Base-by-base conservation (phyloP, 1,140 invertebrate species). In the Lerema accius region DNA sequence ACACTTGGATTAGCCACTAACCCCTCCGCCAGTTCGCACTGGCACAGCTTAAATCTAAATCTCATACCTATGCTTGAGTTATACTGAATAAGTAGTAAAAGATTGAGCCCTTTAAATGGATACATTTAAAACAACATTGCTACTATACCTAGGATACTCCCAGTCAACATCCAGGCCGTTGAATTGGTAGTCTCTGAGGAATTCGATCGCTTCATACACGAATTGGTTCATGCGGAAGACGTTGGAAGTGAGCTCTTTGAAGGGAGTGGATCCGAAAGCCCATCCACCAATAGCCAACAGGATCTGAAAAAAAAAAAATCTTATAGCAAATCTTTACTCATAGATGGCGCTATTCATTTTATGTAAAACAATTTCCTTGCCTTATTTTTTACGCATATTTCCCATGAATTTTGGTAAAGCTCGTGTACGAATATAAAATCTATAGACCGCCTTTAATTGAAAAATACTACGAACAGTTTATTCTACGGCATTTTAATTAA, bases 81-180 rank as follows among this genome's bases (percentile, higher is more conserved):
- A n/a, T n/a, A n/a, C n/a, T n/a, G n/a, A n/a, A n/a, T n/a, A n/a
- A n/a, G n/a, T n/a, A n/a, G n/a, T n/a, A n/a, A n/a, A n/a, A n/a
- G n/a, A n/a, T n/a, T n/a, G n/a, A n/a, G n/a, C n/a, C n/a, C n/a
- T n/a, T n/a, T n/a, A n/a, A n/a, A n/a, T n/a, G n/a, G n/a, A n/a
- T n/a, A n/a, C n/a, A n/a, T n/a, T n/a, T n/a, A n/a, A n/a, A n/a
- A n/a, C n/a, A n/a, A n/a, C n/a, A n/a, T n/a, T n/a, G n/a, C n/a
- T n/a, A n/a, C 35, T 6, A 84, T 86, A 94, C 94, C 94, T 94
- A 1, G 98, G 97, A 89, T 98, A 98, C 91, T 99, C 97, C 98
- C 98, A 99, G 79, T 99, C 97, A 0, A 99, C 95, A 72, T 99
- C 98, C n/a, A 98, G 89, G 4, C 98, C 98, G 79, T 99, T 98